Base-by-base conservation (phyloP, 2,888 invertebrate species). In the Pollenia labialis region DNA sequence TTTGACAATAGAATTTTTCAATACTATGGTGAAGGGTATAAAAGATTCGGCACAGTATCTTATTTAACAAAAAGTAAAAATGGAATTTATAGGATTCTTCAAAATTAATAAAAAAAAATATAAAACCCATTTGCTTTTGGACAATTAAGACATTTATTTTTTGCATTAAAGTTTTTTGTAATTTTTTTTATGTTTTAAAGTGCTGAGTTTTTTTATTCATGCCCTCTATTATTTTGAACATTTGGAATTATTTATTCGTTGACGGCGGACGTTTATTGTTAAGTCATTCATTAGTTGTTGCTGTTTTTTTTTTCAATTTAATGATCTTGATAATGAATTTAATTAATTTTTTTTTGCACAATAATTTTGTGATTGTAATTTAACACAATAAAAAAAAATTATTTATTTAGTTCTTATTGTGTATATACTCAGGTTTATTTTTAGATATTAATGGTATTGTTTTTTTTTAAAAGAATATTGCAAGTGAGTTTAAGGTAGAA, bases 161-260 rank as follows among this genome's bases (percentile, higher is more conserved):
- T 71, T 16, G 18, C 52, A 50, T 52, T 16, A 32, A 11, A 4
- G 12, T n/a, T 14, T 58, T 50, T 75, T 60, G 48, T 60, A 50
- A 75, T 62, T 62, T 75, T 60, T 50, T 75, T 75, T 42, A n/a
- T 11, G 18, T 52, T 72, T 74, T 44, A 23, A 71, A 42, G 62
- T 62, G 62, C 44, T 64, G 23, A 14, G 54, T 54, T 71, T 52
- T 52, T 58, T 32, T 56, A 3, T 52, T 23, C n/a, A 16, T 32
- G 32, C n/a, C 48, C 23, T 58, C 3, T 32, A 23, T 32, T 4
- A 4, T 72, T 46, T 72, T 42, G 32, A 18, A 48, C 18, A 42
- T 62, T 40, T 50, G 4, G 40, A 10, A 40, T 75, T 75, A 16
- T 62, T 48, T 75, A 40, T 50, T 16, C 4, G 18, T 16, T 74